A percentile compares a stretch with the other conserved stretches of the same genome.
phyloP scores from a whole-genome alignment of 2,888 invertebrate genomes.

The Meteorus cinctellus region DNA sequence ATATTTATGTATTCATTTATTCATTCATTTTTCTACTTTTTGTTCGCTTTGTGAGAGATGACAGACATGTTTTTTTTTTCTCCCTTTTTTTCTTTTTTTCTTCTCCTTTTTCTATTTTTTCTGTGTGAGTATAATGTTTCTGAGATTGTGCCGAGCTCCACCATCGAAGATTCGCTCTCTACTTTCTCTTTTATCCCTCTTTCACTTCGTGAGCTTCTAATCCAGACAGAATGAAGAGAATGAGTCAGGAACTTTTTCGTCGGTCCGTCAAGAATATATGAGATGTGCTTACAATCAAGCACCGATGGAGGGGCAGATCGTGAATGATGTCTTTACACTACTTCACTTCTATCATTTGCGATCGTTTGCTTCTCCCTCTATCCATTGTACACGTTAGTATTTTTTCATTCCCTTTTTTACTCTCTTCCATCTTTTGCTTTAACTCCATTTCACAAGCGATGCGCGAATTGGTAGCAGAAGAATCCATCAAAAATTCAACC shows the following conservation, averaged over 20 bases:
- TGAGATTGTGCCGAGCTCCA: not conserved
- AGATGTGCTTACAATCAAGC: constrained; percentile 37
- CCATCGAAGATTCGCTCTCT: constrained; percentile 13
- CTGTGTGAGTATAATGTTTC: not conserved
- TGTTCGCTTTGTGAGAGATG: constrained; percentile 1
- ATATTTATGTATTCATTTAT: not conserved
- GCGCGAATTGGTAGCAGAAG: constrained; percentile 14
- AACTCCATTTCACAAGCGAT: not conserved
- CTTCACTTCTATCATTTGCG: constrained; percentile 29
- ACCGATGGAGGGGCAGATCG: constrained; percentile 24
- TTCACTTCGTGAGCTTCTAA: constrained; percentile 26
- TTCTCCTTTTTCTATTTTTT: not conserved
- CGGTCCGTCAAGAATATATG: constrained; percentile 32
- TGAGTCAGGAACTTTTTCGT: constrained; percentile 34
- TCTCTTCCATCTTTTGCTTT: constrained; percentile 9
- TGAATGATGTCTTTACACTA: constrained; percentile 31
- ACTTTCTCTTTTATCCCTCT: constrained; percentile 23
- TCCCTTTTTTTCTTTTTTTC: no score
- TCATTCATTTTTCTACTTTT: constrained; percentile 3
- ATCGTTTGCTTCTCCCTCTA: constrained; percentile 25
- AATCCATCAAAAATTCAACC: constrained; percentile 52
- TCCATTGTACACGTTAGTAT: not conserved
- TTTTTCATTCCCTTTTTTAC: constrained; percentile 1
- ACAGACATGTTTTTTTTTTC: not conserved
- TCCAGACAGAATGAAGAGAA: constrained; percentile 36